Evolutionary conservation across 1,140 invertebrate genomes (phyloP).

Genomic region (Conus ventricosus): DNA sequence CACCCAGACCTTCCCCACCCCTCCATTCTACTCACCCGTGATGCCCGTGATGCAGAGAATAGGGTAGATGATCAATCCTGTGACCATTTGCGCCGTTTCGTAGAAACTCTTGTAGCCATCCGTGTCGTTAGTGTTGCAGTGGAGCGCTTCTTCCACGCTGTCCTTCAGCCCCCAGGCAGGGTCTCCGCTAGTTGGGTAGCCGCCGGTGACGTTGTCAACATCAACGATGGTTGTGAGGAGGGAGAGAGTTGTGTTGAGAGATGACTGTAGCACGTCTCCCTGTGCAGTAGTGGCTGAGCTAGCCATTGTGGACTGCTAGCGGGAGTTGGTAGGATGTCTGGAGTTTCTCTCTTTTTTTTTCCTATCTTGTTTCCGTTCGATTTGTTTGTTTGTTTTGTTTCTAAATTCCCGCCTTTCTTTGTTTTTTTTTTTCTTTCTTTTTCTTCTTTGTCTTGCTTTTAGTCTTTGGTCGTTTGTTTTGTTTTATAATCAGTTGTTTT

Average conservation of each 20-base stretch:
- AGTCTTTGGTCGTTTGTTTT: too few species aligned
- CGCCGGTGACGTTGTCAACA: not conserved
- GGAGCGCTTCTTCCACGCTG: not conserved
- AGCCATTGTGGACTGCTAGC: too few species aligned
- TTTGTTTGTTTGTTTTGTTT: too few species aligned
- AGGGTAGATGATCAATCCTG: conserved; percentile 80
- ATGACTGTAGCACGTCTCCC: not conserved
- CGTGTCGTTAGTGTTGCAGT: conserved; percentile 44
- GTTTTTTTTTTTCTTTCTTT: too few species aligned
- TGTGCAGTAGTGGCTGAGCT: too few species aligned
- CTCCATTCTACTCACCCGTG: conserved; percentile 71
- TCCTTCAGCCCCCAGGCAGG: not conserved
- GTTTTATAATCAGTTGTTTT: too few species aligned
- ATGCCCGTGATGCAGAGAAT: conserved; percentile 83
- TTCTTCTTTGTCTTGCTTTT: too few species aligned
- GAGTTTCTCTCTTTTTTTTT: too few species aligned
- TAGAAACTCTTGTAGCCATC: conserved; percentile 64
- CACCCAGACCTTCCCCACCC: too few species aligned
- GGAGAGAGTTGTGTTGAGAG: not conserved
- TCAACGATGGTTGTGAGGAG: not conserved
- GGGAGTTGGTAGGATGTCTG: too few species aligned
- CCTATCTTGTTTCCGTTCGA: too few species aligned
- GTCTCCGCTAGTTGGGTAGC: not conserved
- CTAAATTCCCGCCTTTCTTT: too few species aligned
- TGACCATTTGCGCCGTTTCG: conserved; percentile 69